A percentile compares a stretch with the other conserved stretches of the same genome.
Evolutionary conservation across 2,113 vertebrate genomes (phyloP).

Genomic region (Glaucomys volans): DNA sequence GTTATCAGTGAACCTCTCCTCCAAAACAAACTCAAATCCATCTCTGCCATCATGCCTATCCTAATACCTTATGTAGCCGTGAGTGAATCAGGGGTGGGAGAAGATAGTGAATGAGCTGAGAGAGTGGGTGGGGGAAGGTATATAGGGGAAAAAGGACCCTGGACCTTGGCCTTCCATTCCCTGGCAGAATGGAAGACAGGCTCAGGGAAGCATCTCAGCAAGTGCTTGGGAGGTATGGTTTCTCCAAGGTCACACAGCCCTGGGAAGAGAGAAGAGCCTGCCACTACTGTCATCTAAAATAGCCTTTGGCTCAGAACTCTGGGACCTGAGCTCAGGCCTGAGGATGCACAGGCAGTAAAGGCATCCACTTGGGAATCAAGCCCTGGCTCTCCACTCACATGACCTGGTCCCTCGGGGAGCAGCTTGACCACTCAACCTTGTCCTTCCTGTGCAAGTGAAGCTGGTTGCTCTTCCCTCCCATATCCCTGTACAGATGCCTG

Average conservation of each 20-base stretch:
- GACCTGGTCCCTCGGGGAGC: fast-evolving
- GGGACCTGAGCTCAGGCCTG: background rate
- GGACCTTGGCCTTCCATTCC: background rate
- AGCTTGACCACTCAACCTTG: too few relatives aligned
- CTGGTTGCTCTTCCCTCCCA: background rate
- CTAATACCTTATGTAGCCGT: background rate
- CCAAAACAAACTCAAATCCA: background rate
- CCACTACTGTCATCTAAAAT: background rate
- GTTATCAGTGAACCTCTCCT: background rate
- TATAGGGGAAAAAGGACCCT: background rate
- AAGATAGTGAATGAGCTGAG: background rate
- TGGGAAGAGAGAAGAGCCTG: background rate
- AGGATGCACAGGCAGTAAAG: background rate
- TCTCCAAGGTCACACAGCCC: background rate
- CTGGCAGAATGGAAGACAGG: background rate
- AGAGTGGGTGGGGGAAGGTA: background rate
- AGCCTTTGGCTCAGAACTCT: background rate
- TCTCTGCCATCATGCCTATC: too few relatives aligned
- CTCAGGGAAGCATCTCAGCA: fast-evolving
- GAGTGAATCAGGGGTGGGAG: background rate
- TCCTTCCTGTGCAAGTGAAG: background rate
- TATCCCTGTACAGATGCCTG: background rate
- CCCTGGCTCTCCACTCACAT: background rate
- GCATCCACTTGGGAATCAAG: fast-evolving
- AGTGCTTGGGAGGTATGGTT: too few relatives aligned